phyloP scores from a whole-genome alignment of 92 coral and sea anemone species.

The Siderastrea radians region DNA sequence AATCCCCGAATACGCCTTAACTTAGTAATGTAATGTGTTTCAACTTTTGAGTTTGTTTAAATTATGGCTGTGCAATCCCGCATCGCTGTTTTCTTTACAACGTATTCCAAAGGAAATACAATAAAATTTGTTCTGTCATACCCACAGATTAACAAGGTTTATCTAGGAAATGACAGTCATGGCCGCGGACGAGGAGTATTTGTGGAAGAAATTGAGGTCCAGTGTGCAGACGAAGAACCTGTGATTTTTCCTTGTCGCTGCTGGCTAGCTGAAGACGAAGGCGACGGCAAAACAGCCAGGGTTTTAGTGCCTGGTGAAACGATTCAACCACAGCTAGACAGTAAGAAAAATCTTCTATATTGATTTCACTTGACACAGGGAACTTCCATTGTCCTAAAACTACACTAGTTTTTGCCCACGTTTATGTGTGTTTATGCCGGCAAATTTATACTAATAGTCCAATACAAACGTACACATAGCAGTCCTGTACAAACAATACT shows the following conservation, averaged over 20 bases:
- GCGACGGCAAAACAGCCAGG: constrained; percentile 68
- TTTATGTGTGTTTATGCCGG: too few relatives aligned
- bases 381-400: too few relatives aligned
- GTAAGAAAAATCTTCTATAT: constrained; percentile 42
- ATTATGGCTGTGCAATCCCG: too few relatives aligned
- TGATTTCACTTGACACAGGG: neutral
- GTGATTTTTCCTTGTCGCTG: constrained; percentile 86
- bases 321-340: constrained; percentile 66
- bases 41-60: too few relatives aligned
- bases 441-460: too few relatives aligned
- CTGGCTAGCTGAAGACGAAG: constrained; percentile 82
- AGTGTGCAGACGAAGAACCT: constrained; percentile 51
- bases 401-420: too few relatives aligned
- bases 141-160: constrained; percentile 58
- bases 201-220: constrained; percentile 82
- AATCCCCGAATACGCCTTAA: too few relatives aligned
- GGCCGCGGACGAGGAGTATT: constrained; percentile 81
- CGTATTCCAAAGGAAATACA: too few relatives aligned
- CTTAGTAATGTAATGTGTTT: too few relatives aligned
- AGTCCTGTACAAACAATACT: too few relatives aligned
- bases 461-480: too few relatives aligned
- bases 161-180: constrained; percentile 79
- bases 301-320: constrained; percentile 81
- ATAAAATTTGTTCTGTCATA: neutral
- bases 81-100: too few relatives aligned